A percentile compares a stretch with the other conserved stretches of the same genome.
Conservation (phyloP, 2,888 invertebrate species). For the Dasysyrphus albostriatus region DNA sequence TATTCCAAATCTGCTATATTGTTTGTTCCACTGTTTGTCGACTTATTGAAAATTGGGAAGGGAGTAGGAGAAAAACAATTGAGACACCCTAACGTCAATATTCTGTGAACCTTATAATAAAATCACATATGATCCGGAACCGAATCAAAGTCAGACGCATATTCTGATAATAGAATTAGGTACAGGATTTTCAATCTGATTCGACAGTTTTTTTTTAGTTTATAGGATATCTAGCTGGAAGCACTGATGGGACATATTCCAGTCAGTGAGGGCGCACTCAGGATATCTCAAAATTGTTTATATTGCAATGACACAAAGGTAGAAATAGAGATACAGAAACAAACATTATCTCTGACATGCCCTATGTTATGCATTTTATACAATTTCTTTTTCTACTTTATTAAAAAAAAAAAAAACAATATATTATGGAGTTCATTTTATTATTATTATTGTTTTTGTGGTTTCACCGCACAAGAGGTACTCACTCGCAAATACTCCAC, state of each 20-base stretch:
- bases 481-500: constrained; percentile 4
- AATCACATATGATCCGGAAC: constrained; percentile 26
- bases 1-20: background rate
- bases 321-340: background rate
- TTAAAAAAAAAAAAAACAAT: background rate
- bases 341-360: background rate
- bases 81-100: background rate
- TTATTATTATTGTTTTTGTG: constrained; percentile 32
- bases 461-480: constrained; percentile 36
- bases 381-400: constrained; percentile 5
- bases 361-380: background rate
- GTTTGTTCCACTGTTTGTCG: background rate
- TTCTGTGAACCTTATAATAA: constrained; percentile 17
- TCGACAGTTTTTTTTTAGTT: constrained; percentile 45
- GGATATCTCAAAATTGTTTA: constrained; percentile 53
- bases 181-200: constrained; percentile 51
- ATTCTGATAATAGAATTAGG: constrained; percentile 40
- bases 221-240: constrained; percentile 5
- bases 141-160: constrained; percentile 41
- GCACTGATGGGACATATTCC: background rate
- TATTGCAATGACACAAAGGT: constrained; percentile 57
- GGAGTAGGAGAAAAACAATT: background rate
- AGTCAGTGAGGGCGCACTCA: constrained; percentile 26
- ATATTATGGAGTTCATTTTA: constrained; percentile 14
- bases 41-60: background rate